These are phyloP conservation scores for Scrobipalpa costella DNA, from an alignment of 2,888 invertebrate species.

Conservation along the genomic window DNA sequence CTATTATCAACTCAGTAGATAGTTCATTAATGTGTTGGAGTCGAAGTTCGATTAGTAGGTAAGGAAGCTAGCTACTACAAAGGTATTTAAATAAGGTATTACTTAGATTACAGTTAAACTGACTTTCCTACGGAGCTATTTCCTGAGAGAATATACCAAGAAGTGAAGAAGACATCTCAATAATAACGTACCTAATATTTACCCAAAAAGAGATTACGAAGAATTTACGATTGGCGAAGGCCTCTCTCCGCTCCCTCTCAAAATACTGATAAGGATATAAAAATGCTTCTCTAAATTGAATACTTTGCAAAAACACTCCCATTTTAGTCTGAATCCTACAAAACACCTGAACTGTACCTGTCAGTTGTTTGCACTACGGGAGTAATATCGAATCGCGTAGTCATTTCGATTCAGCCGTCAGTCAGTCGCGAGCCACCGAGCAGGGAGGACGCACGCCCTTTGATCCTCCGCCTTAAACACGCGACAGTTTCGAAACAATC, in stretches of 20 bases:
- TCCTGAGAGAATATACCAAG: too few relatives aligned
- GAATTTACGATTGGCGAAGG: too few relatives aligned
- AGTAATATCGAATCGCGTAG: not conserved
- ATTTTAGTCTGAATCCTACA: not conserved
- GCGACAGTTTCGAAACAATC: slow-evolving; percentile 59
- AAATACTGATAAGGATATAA: too few relatives aligned
- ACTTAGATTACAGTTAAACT: too few relatives aligned
- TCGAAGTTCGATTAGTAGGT: not conserved
- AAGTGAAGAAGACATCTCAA: too few relatives aligned
- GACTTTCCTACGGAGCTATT: too few relatives aligned
- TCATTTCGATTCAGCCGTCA: slow-evolving; percentile 42
- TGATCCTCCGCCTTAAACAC: slow-evolving; percentile 45
- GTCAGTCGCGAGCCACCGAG: slow-evolving; percentile 60
- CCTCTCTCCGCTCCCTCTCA: too few relatives aligned
- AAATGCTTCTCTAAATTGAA: too few relatives aligned
- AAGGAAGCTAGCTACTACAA: too few relatives aligned
- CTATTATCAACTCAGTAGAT: not conserved
- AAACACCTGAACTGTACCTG: slow-evolving; percentile 43
- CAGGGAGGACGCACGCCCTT: slow-evolving; percentile 67
- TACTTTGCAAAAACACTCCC: not conserved
- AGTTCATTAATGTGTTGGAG: not conserved
- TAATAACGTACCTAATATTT: too few relatives aligned
- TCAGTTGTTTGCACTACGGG: slow-evolving; percentile 45
- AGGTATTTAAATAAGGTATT: too few relatives aligned
- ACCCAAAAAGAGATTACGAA: too few relatives aligned